Conservation (phyloP, 2,113 vertebrate genomes). For the Myxocyprinus asiaticus region DNA sequence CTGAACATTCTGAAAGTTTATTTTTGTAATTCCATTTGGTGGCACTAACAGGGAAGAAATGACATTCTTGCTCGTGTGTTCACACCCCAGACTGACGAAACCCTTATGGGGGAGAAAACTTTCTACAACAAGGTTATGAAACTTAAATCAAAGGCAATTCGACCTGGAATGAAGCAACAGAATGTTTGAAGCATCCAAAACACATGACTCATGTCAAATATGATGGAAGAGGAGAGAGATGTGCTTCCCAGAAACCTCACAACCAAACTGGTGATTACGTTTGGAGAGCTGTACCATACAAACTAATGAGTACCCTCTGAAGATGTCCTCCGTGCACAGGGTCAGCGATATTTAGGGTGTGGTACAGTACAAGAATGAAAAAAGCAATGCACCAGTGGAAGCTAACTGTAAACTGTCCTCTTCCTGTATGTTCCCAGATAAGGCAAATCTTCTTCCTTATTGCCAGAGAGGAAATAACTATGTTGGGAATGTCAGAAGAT, state of each 20-base stretch:
- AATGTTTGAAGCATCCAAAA: background rate
- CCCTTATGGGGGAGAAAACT: background rate
- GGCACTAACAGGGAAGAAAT: too few species aligned
- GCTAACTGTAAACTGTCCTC: conserved; percentile 55
- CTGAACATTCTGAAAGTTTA: too few species aligned
- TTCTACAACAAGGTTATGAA: background rate
- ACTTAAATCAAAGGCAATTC: background rate
- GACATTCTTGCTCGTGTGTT: too few species aligned
- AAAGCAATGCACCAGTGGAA: conserved; percentile 48
- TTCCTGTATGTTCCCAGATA: conserved; percentile 64
- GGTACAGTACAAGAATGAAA: conserved; percentile 38
- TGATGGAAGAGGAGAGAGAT: background rate
- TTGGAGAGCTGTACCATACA: background rate
- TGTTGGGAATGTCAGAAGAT: conserved; percentile 15
- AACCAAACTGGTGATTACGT: conserved; percentile 14
- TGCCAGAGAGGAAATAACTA: conserved; percentile 60
- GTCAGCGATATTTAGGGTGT: conserved; percentile 47
- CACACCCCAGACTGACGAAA: conserved; percentile 28
- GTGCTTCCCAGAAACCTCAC: conserved; percentile 15
- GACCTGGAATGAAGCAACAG: background rate
- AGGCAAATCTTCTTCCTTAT: conserved; percentile 42
- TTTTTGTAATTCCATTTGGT: too few species aligned
- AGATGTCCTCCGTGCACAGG: background rate
- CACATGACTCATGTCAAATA: conserved; percentile 22
- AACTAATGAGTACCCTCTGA: conserved; percentile 15